Evolutionary conservation across 2,113 vertebrate genomes (phyloP).

Genomic region (Cyanistes caeruleus): DNA sequence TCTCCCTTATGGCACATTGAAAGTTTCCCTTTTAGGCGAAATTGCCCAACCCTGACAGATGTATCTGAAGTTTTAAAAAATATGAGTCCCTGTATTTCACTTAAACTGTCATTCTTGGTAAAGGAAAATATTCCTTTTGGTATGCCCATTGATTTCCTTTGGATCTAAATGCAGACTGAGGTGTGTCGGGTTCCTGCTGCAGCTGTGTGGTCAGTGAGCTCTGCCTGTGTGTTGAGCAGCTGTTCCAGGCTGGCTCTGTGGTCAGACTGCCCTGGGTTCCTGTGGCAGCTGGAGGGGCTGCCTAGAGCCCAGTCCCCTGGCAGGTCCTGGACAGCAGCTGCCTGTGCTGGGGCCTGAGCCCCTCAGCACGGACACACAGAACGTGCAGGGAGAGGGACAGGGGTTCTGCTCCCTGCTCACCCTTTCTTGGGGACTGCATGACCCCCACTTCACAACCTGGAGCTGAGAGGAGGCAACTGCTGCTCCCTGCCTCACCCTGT

Average conservation of each 20-base stretch:
- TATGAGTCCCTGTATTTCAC: slow-evolving; percentile 22
- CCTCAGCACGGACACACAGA: fast-evolving
- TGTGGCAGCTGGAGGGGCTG: background rate
- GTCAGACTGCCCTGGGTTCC: background rate
- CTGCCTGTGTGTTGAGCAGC: fast-evolving
- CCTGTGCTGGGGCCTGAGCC: background rate
- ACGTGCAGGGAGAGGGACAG: fast-evolving
- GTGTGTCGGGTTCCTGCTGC: fast-evolving
- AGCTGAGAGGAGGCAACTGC: background rate
- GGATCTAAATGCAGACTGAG: background rate
- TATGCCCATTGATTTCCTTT: background rate
- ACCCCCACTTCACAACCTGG: background rate
- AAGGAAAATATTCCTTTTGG: background rate
- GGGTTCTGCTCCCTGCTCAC: fast-evolving
- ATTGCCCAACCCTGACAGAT: slow-evolving; percentile 56
- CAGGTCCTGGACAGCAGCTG: fast-evolving
- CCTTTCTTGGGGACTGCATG: fast-evolving
- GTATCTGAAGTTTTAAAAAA: slow-evolving; percentile 50
- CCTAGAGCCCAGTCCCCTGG: background rate
- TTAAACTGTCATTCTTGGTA: background rate
- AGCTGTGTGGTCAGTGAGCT: background rate
- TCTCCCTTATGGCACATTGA: slow-evolving; percentile 53
- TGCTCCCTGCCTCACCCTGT: fast-evolving
- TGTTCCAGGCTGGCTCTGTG: background rate
- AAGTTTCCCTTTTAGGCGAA: slow-evolving; percentile 48